These are phyloP conservation scores for Dryoscopus gambensis DNA, from an alignment of 2,113 vertebrate species.

Conservation along the genomic window DNA sequence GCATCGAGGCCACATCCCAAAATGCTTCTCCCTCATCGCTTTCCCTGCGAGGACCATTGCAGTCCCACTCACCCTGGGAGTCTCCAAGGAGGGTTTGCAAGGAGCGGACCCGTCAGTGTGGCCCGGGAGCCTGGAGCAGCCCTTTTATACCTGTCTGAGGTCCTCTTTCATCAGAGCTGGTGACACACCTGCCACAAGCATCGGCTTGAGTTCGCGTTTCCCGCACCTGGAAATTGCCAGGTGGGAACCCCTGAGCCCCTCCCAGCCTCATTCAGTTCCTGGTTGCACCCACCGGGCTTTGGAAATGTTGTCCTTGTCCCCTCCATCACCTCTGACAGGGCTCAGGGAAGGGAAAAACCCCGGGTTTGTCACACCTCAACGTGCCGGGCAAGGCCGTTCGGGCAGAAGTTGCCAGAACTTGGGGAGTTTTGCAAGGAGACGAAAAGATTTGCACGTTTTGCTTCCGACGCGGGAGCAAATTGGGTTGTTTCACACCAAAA, in stretches of 20 bases:
- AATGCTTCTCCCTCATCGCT: rapidly evolving
- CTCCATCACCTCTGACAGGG: neutral
- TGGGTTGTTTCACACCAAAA: rapidly evolving
- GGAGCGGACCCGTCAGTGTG: rapidly evolving
- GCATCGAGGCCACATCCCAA: rapidly evolving
- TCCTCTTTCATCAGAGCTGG: neutral
- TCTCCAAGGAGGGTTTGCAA: neutral
- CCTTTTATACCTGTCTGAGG: neutral
- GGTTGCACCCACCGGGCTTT: neutral
- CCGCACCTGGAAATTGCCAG: neutral
- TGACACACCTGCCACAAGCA: slow-evolving; percentile 16
- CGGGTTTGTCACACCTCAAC: rapidly evolving
- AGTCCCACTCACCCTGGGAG: neutral
- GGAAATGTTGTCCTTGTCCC: neutral
- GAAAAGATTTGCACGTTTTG: rapidly evolving
- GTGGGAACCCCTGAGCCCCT: neutral
- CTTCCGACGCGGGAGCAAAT: rapidly evolving
- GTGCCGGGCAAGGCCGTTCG: rapidly evolving
- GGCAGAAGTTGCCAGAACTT: neutral
- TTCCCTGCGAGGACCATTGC: rapidly evolving
- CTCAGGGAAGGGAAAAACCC: neutral
- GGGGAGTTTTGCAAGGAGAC: rapidly evolving
- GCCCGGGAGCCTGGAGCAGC: neutral
- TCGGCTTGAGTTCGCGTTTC: neutral
- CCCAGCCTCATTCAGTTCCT: neutral